A percentile compares a stretch with the other conserved stretches of the same genome.
phyloP scores from a whole-genome alignment of 2,113 vertebrate genomes.

The Okapia johnstoni region DNA sequence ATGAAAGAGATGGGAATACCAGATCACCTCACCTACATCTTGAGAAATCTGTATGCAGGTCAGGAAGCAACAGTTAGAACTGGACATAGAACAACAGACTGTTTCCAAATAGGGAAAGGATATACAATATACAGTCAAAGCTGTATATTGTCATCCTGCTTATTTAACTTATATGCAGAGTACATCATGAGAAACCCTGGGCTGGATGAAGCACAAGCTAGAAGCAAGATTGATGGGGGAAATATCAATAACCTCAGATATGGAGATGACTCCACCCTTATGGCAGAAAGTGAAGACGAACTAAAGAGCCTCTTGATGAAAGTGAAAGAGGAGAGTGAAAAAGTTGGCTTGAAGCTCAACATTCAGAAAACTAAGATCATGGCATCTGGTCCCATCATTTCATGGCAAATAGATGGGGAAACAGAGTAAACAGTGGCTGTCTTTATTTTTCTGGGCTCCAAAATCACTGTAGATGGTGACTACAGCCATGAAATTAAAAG shows the following conservation, averaged over 20 bases:
- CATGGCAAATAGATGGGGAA: background rate
- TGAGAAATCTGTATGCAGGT: background rate
- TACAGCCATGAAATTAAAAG: background rate
- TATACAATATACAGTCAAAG: background rate
- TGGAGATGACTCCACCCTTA: background rate
- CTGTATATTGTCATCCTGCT: background rate
- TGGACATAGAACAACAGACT: background rate
- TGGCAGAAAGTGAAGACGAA: background rate
- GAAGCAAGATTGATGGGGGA: background rate
- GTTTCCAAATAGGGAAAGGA: background rate
- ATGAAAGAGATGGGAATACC: background rate
- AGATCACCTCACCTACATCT: background rate
- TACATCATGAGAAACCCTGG: background rate
- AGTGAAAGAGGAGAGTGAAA: background rate
- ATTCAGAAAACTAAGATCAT: background rate
- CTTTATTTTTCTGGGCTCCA: fast-evolving
- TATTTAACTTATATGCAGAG: background rate
- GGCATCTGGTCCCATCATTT: background rate
- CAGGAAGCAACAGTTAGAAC: background rate
- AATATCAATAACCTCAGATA: background rate
- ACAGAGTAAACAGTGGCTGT: background rate
- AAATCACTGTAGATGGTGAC: background rate
- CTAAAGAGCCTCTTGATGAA: background rate
- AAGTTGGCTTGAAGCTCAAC: background rate
- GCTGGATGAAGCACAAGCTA: background rate